Conservation (phyloP, 2,113 vertebrate species). For the Sturnira hondurensis region DNA sequence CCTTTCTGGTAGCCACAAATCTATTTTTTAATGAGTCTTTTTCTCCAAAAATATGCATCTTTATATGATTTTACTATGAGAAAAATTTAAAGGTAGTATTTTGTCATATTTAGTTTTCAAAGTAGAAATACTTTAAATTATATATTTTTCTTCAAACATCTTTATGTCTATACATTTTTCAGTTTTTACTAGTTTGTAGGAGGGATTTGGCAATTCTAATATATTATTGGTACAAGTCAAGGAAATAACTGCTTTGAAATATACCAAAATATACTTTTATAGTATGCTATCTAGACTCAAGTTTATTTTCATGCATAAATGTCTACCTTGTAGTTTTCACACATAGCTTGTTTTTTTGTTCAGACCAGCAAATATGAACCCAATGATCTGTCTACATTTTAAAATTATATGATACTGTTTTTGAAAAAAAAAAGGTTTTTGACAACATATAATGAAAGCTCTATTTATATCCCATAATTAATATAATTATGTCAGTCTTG, state of each 20-base stretch:
- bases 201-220: conserved; percentile 52
- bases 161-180: conserved; percentile 45
- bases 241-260: conserved; percentile 49
- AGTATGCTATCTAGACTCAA: conserved; percentile 20
- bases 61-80: background rate
- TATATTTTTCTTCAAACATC: conserved; percentile 16
- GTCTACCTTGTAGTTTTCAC: conserved; percentile 4
- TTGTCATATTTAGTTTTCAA: background rate
- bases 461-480: conserved; percentile 14
- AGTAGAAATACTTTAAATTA: background rate
- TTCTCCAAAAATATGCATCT: background rate
- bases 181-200: conserved; percentile 30
- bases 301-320: conserved; percentile 49
- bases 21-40: background rate
- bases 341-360: background rate
- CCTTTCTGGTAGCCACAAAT: background rate
- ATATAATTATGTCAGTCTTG: background rate
- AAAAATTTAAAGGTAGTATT: background rate
- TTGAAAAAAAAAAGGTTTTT: background rate
- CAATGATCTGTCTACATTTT: background rate
- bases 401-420: background rate
- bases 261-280: conserved; percentile 12
- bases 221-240: conserved; percentile 30
- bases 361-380: background rate
- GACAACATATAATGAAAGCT: conserved; percentile 11